Percentiles rank a stretch among this genome's conserved stretches.
These are phyloP conservation scores for Zele albiditarsus DNA, from an alignment of 2,888 invertebrate species.

Conservation along the genomic window DNA sequence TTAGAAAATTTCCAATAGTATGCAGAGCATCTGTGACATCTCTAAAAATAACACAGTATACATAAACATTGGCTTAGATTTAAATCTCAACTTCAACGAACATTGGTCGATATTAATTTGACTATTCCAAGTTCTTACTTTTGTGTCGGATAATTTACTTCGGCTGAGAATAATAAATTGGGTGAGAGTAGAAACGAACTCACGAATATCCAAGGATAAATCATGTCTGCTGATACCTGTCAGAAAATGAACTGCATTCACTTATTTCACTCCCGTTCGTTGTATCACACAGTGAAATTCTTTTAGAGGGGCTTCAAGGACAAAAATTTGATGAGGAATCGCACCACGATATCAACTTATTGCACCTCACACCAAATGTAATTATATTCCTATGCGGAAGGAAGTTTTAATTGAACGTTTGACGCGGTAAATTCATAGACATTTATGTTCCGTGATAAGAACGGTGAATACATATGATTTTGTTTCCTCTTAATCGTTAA, in stretches of 20 bases:
- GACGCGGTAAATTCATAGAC: conserved; percentile 49
- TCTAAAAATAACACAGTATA: conserved; percentile 39
- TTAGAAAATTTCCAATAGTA: conserved; percentile 47
- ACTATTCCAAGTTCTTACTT: background rate
- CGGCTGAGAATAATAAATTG: background rate
- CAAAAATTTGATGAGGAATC: conserved; percentile 4
- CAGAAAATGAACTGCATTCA: conserved; percentile 7
- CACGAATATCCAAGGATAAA: conserved; percentile 22
- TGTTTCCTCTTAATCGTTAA: conserved; percentile 9
- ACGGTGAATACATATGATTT: conserved; percentile 17
- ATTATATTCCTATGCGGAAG: conserved; percentile 52
- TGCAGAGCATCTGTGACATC: conserved; percentile 48
- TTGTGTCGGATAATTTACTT: conserved; percentile 15
- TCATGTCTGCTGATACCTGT: conserved; percentile 19
- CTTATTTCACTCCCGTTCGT: background rate
- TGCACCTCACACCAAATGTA: conserved; percentile 36
- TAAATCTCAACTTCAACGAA: background rate
- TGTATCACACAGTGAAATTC: background rate
- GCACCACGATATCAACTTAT: conserved; percentile 24
- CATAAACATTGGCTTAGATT: background rate
- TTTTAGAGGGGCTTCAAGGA: conserved; percentile 2
- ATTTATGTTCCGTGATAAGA: conserved; percentile 51
- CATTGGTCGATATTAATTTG: background rate
- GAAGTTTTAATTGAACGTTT: conserved; percentile 59
- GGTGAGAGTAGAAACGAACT: background rate